Percentiles rank a stretch among this genome's conserved stretches.
These are phyloP conservation scores for Lepidotrigona ventralis DNA, from an alignment of 1,140 invertebrate genomes.

Conservation along the genomic window DNA sequence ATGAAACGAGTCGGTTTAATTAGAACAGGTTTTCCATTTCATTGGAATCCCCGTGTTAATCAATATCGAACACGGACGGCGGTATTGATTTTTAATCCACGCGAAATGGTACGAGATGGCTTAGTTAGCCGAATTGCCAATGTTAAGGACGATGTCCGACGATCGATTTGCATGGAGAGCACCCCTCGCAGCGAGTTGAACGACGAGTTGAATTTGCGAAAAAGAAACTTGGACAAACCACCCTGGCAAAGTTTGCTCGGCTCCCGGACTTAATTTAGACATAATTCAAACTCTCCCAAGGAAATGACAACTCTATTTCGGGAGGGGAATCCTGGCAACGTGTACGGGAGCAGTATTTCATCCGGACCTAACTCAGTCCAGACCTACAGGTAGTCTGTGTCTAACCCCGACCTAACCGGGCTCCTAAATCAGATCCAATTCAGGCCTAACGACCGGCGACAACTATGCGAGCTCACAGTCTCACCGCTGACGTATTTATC, in stretches of 20 bases:
- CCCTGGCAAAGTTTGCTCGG: background rate
- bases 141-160: background rate
- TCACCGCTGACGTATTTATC: background rate
- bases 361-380: conserved; percentile 5
- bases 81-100: background rate
- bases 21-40: background rate
- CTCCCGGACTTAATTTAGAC: background rate
- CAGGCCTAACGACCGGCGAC: conserved; percentile 14
- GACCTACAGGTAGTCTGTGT: background rate
- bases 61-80: background rate
- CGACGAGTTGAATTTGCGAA: background rate
- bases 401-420: conserved; percentile 16
- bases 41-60: background rate
- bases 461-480: background rate
- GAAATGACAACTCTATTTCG: conserved; percentile 30
- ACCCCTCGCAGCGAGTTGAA: too few relatives aligned
- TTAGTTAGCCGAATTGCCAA: background rate
- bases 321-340: conserved; percentile 6
- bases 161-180: background rate
- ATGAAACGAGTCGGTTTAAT: background rate
- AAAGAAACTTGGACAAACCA: background rate
- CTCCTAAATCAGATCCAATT: conserved; percentile 23
- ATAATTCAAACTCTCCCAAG: background rate
- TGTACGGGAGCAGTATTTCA: conserved; percentile 18
- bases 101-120: background rate